A percentile compares a stretch with the other conserved stretches of the same genome.
phyloP scores from a whole-genome alignment of 2,888 invertebrate species.

The Heterodera filipjevi region DNA sequence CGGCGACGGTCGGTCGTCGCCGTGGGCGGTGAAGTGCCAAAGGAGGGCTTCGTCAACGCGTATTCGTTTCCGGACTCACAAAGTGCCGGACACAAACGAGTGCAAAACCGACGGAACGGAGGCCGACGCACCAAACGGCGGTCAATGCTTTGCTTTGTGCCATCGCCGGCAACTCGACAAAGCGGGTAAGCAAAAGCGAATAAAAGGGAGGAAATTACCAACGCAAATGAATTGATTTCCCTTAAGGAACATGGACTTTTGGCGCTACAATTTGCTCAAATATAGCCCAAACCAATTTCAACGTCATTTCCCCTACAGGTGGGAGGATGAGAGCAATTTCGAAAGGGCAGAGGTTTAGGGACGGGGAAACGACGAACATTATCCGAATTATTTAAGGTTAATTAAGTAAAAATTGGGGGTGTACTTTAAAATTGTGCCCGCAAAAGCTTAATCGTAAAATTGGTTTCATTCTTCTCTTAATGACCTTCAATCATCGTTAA shows the following conservation, averaged over 20 bases:
- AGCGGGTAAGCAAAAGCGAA: background rate
- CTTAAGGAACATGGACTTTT: slow-evolving; percentile 7
- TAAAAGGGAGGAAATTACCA: background rate
- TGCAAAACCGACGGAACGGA: background rate
- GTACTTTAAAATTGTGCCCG: too few relatives aligned
- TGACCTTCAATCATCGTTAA: too few relatives aligned
- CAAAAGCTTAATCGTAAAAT: background rate
- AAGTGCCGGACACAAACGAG: background rate
- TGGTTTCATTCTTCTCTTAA: too few relatives aligned
- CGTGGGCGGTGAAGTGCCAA: background rate
- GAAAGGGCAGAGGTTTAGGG: too few relatives aligned
- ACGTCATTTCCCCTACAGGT: background rate
- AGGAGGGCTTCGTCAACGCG: background rate
- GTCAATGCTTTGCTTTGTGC: slow-evolving; percentile 5
- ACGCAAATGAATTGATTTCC: background rate
- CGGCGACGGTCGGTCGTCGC: background rate
- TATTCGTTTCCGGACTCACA: background rate
- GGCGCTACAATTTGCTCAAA: background rate
- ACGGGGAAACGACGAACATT: too few relatives aligned
- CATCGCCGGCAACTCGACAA: background rate
- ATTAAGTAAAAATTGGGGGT: too few relatives aligned
- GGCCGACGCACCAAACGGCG: slow-evolving; percentile 3
- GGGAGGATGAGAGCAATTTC: too few relatives aligned
- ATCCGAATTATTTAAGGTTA: too few relatives aligned
- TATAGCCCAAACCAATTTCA: background rate